These are phyloP conservation scores for Syrphus vitripennis DNA, from an alignment of 2,888 invertebrate species.

Conservation along the genomic window DNA sequence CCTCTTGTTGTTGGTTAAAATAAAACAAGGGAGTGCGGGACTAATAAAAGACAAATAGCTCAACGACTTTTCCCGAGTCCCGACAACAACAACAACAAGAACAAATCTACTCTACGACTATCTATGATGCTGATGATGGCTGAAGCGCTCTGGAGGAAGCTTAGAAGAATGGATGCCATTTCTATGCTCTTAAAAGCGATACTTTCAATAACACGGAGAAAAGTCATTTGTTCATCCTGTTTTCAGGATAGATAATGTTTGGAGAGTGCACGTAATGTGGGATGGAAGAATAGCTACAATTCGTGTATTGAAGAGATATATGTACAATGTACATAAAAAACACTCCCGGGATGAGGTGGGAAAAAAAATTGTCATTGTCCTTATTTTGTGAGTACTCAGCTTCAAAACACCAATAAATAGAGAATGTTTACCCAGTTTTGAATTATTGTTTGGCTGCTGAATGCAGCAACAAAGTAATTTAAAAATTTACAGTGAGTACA, in stretches of 20 bases:
- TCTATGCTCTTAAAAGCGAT: constrained; percentile 39
- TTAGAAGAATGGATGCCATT: constrained; percentile 22
- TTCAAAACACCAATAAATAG: not conserved
- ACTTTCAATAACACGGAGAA: constrained; percentile 46
- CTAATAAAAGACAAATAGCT: constrained; percentile 48
- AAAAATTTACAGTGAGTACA: no score
- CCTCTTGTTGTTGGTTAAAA: not conserved
- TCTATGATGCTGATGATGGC: not conserved
- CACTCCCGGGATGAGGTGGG: not conserved
- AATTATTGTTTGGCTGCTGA: not conserved
- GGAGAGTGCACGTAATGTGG: not conserved
- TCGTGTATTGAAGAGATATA: no score
- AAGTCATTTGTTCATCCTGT: constrained; percentile 40
- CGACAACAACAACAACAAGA: not conserved
- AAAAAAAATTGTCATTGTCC: not conserved
- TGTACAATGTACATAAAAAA: not conserved
- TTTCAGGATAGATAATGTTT: constrained; percentile 20
- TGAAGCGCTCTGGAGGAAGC: not conserved
- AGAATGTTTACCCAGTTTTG: not conserved
- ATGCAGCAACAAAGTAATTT: not conserved
- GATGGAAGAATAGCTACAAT: not conserved
- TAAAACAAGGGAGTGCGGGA: not conserved
- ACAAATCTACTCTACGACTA: not conserved
- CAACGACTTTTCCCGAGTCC: constrained; percentile 1
- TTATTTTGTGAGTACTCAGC: not conserved